These are phyloP conservation scores for Poeciliopsis occidentalis DNA, from an alignment of 2,113 vertebrate species.

Conservation along the genomic window DNA sequence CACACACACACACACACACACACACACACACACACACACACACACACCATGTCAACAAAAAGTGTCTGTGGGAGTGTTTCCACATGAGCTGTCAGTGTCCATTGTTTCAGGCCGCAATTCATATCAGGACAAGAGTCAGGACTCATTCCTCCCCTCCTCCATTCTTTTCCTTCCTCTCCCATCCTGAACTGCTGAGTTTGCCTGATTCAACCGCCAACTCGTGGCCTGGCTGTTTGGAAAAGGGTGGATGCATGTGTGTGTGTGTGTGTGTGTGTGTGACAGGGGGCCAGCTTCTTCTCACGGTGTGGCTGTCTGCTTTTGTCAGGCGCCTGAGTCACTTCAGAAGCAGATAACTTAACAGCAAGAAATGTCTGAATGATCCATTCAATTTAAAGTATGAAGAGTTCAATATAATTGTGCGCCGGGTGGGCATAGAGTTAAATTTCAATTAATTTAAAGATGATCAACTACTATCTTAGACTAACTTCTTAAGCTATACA, in stretches of 20 bases:
- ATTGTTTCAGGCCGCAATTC: conserved; percentile 70
- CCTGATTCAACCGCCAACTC: no score
- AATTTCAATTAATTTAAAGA: neutral
- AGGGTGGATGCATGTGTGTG: no score
- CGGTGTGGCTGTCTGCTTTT: conserved; percentile 24
- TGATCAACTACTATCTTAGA: neutral
- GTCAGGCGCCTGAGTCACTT: conserved; percentile 34
- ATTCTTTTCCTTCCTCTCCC: conserved; percentile 68
- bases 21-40: conserved; percentile 2
- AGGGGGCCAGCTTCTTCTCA: conserved; percentile 51
- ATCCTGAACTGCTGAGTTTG: no score
- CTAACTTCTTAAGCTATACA: no score
- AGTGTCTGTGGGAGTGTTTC: conserved; percentile 50
- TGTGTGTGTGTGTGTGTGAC: conserved; percentile 16
- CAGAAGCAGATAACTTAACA: neutral
- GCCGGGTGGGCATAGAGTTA: neutral
- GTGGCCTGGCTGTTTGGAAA: no score
- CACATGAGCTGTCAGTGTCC: conserved; percentile 65
- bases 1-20: no score
- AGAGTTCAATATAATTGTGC: neutral
- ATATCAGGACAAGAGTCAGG: conserved; percentile 61
- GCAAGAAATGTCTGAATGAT: no score
- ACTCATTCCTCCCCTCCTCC: conserved; percentile 65
- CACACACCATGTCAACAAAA: conserved; percentile 10
- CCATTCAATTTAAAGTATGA: neutral